A percentile compares a stretch with the other conserved stretches of the same genome.
These are phyloP conservation scores for Ectropis crepuscularia DNA, from an alignment of 2,888 invertebrate genomes.

Conservation along the genomic window DNA sequence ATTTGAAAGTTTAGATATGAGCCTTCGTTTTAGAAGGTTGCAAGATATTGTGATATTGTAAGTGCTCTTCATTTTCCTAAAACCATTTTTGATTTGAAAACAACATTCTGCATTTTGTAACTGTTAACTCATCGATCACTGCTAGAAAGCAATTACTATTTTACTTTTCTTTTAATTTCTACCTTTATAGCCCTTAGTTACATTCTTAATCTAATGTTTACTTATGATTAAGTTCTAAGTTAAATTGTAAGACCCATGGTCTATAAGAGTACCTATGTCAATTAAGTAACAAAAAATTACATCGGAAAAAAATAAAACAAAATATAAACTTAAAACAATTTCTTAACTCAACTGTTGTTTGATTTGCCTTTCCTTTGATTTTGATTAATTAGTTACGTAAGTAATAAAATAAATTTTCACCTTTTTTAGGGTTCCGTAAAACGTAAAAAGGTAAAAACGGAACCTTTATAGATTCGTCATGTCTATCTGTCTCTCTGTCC, in stretches of 20 bases:
- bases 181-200: background rate
- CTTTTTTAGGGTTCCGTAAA: too few relatives aligned
- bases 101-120: conserved; percentile 10
- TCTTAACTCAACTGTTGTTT: conserved; percentile 19
- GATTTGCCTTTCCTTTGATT: conserved; percentile 1
- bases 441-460: too few relatives aligned
- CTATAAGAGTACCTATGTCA: conserved; percentile 63
- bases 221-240: conserved; percentile 25
- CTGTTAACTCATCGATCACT: conserved; percentile 22
- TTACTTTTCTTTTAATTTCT: background rate
- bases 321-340: conserved; percentile 36
- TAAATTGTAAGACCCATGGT: conserved; percentile 76
- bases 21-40: conserved; percentile 49
- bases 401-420: too few relatives aligned
- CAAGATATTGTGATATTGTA: conserved; percentile 28
- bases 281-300: conserved; percentile 51
- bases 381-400: too few relatives aligned
- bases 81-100: background rate
- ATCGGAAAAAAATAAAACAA: conserved; percentile 43
- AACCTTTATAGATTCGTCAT: too few relatives aligned
- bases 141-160: conserved; percentile 19
- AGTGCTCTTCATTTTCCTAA: conserved; percentile 10
- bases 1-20: conserved; percentile 1
- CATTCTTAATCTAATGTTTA: background rate
- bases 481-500: too few relatives aligned